phyloP scores from a whole-genome alignment of 2,888 invertebrate species.

The Hypercompe scribonia region DNA sequence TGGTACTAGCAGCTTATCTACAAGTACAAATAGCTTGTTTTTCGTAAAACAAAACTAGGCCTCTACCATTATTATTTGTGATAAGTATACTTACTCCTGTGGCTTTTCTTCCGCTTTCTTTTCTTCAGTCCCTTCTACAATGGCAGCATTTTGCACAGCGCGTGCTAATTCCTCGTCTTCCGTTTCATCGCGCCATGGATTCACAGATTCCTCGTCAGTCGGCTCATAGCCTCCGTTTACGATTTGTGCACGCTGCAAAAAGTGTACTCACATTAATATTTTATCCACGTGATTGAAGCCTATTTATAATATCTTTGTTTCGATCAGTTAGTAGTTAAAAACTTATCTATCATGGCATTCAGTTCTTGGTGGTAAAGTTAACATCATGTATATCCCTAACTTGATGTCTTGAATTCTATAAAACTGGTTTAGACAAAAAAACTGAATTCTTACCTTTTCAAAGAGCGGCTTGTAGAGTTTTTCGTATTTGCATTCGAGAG shows the following conservation, averaged over 20 bases:
- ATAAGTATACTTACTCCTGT: constrained; percentile 65
- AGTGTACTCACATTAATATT: background rate
- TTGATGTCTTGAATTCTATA: background rate
- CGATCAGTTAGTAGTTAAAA: constrained; percentile 20
- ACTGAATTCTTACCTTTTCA: constrained; percentile 88
- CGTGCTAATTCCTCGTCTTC: constrained; percentile 89
- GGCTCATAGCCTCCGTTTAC: constrained; percentile 94
- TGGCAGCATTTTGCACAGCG: constrained; percentile 88
- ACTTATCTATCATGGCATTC: constrained; percentile 24
- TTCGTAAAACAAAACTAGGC: too few species aligned
- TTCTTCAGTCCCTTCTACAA: constrained; percentile 77
- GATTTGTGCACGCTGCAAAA: constrained; percentile 84
- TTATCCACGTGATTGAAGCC: background rate
- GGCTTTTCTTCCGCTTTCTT: constrained; percentile 69
- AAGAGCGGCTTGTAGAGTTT: constrained; percentile 91
- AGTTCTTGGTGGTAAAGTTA: constrained; percentile 29
- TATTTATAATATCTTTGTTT: background rate
- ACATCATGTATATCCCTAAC: constrained; percentile 14
- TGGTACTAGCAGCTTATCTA: too few species aligned
- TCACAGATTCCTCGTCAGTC: constrained; percentile 94
- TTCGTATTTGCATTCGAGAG: constrained; percentile 96
- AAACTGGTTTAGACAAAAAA: background rate
- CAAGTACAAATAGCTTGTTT: too few species aligned
- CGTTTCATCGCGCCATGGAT: constrained; percentile 94
- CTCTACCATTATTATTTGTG: background rate